Percentiles rank a stretch among this genome's conserved stretches.
Evolutionary conservation across 1,140 invertebrate genomes (phyloP).

Genomic region (Orussus abietinus): DNA sequence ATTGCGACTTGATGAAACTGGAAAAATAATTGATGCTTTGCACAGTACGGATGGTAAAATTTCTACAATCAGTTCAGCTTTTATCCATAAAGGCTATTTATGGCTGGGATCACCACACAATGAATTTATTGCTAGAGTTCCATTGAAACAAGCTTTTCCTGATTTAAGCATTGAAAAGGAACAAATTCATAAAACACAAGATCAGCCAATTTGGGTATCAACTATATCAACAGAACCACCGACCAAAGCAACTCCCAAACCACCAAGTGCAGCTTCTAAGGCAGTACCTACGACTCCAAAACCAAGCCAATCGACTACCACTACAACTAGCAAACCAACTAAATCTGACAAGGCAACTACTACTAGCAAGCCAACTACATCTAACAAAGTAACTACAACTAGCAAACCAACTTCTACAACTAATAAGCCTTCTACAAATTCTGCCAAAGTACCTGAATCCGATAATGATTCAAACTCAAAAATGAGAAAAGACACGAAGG

Average conservation of each 20-base stretch:
- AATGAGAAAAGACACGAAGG: not conserved
- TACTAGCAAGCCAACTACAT: conserved; percentile 9
- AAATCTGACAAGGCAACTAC: conserved; percentile 18
- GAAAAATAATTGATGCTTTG: conserved; percentile 62
- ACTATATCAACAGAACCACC: conserved; percentile 4
- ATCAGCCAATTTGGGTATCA: no score
- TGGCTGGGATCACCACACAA: conserved; percentile 70
- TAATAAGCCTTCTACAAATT: not conserved
- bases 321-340: conserved; percentile 20
- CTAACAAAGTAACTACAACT: conserved; percentile 1
- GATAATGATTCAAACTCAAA: not conserved
- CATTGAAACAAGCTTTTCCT: conserved; percentile 54
- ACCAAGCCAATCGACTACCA: conserved; percentile 25
- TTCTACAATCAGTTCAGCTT: conserved; percentile 57
- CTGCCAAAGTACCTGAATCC: not conserved
- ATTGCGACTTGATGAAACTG: conserved; percentile 62
- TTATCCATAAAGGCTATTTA: conserved; percentile 55
- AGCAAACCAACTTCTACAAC: conserved; percentile 1
- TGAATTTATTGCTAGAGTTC: conserved; percentile 61
- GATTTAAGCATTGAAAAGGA: conserved; percentile 21
- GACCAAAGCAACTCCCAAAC: not conserved
- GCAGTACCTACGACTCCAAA: conserved; percentile 22
- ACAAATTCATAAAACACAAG: conserved; percentile 1
- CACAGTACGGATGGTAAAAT: conserved; percentile 55
- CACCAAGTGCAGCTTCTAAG: conserved; percentile 13